Conservation (phyloP, 53 echinoderm and acorn worm species). For the Echinometra lucunter region DNA sequence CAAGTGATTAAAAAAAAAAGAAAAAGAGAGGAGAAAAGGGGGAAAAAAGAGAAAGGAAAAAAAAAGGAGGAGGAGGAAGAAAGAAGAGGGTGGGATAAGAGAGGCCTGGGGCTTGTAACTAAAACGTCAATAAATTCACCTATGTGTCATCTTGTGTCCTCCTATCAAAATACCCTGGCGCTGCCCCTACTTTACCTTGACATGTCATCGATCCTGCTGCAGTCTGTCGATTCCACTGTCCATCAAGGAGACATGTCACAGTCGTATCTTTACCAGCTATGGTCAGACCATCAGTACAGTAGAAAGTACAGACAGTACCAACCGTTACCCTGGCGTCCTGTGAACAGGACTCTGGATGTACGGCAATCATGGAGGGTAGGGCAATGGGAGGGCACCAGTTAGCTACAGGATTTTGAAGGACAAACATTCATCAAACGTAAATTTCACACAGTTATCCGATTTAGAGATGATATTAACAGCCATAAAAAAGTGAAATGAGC, state of each 20-base stretch:
- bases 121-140: too few species aligned
- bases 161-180: too few species aligned
- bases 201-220: slow-evolving; percentile 33
- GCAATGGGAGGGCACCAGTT: slow-evolving; percentile 11
- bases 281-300: slow-evolving; percentile 66
- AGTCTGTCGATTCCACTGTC: slow-evolving; percentile 65
- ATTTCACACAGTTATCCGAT: too few species aligned
- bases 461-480: too few species aligned
- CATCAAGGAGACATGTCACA: slow-evolving; percentile 67
- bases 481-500: too few species aligned
- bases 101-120: too few species aligned
- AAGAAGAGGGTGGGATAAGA: too few species aligned
- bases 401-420: background rate
- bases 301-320: slow-evolving; percentile 72
- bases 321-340: slow-evolving; percentile 30
- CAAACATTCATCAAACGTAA: background rate
- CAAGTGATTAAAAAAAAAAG: too few species aligned
- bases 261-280: slow-evolving; percentile 49
- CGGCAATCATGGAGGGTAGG: background rate
- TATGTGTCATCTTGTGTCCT: too few species aligned
- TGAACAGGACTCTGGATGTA: slow-evolving; percentile 42
- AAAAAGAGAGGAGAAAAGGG: too few species aligned
- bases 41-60: too few species aligned
- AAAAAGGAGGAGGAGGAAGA: too few species aligned
- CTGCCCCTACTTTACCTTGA: slow-evolving; percentile 70